phyloP scores from a whole-genome alignment of 2,113 vertebrate species.

The Anoplopoma fimbria region DNA sequence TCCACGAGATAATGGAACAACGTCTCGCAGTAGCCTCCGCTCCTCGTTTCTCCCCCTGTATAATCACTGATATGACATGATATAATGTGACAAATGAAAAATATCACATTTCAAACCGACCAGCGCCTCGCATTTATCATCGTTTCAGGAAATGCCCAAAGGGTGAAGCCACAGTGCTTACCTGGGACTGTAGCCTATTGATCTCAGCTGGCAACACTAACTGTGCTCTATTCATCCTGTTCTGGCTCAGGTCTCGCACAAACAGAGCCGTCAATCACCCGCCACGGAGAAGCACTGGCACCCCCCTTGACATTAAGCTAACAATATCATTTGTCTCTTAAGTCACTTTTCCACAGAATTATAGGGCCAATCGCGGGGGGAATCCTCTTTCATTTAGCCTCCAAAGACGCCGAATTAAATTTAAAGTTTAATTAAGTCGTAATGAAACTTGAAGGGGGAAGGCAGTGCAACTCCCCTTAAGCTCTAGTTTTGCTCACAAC shows the following conservation, averaged over 20 bases:
- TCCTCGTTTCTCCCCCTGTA: conserved; percentile 65
- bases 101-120: conserved; percentile 69
- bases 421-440: conserved; percentile 74
- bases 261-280: conserved; percentile 78
- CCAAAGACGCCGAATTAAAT: conserved; percentile 73
- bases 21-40: conserved; percentile 42
- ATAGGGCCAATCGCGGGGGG: conserved; percentile 19
- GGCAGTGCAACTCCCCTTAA: conserved; percentile 53
- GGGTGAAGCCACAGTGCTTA: conserved; percentile 69
- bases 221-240: conserved; percentile 74
- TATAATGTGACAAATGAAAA: conserved; percentile 77
- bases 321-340: conserved; percentile 71
- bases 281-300: conserved; percentile 49
- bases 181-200: conserved; percentile 76
- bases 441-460: conserved; percentile 69
- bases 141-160: conserved; percentile 68
- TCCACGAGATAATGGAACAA: conserved; percentile 74
- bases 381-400: conserved; percentile 57
- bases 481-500: conserved; percentile 49
- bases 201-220: conserved; percentile 75
- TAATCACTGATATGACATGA: conserved; percentile 78
- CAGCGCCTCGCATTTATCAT: conserved; percentile 68
- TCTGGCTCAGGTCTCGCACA: conserved; percentile 68
- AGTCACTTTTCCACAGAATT: conserved; percentile 60
- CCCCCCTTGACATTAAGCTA: conserved; percentile 73